Percentiles rank a stretch among this genome's conserved stretches.
These are phyloP conservation scores for Furcula furcula DNA, from an alignment of 2,888 invertebrate species.

Conservation along the genomic window DNA sequence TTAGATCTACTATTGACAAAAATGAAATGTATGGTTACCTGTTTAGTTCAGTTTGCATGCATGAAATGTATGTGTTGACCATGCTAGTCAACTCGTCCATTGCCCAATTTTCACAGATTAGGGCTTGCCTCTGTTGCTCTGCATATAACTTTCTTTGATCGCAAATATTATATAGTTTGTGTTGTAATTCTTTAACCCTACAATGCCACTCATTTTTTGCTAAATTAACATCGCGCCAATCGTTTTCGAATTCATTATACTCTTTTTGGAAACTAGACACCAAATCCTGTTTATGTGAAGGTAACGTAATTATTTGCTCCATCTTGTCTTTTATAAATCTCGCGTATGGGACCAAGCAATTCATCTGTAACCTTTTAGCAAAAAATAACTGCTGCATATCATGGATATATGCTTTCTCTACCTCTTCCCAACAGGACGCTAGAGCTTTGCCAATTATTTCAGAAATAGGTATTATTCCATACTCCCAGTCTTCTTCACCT, in stretches of 20 bases:
- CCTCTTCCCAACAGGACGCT: conserved; percentile 75
- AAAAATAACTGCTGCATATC: conserved; percentile 82
- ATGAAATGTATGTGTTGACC: conserved; percentile 77
- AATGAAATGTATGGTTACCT: too few relatives aligned
- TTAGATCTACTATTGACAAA: too few relatives aligned
- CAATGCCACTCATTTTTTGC: conserved; percentile 84
- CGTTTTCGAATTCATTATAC: conserved; percentile 82
- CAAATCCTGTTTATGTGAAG: conserved; percentile 81
- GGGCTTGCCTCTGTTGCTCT: conserved; percentile 73
- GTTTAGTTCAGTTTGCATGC: conserved; percentile 84
- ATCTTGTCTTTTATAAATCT: conserved; percentile 78
- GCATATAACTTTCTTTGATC: conserved; percentile 78
- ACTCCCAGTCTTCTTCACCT: conserved; percentile 74
- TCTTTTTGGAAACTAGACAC: conserved; percentile 80
- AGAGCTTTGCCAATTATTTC: conserved; percentile 56
- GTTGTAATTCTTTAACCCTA: conserved; percentile 73
- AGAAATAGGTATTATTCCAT: conserved; percentile 62
- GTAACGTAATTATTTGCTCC: conserved; percentile 75
- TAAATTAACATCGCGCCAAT: conserved; percentile 79
- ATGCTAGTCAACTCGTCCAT: conserved; percentile 77
- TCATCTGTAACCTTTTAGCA: conserved; percentile 78
- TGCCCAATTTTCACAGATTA: conserved; percentile 82
- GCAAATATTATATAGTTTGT: conserved; percentile 78
- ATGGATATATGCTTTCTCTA: conserved; percentile 72
- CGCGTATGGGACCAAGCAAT: conserved; percentile 80